Base-by-base conservation (phyloP, 2,888 invertebrate species). In the Diachrysia chrysitis region DNA sequence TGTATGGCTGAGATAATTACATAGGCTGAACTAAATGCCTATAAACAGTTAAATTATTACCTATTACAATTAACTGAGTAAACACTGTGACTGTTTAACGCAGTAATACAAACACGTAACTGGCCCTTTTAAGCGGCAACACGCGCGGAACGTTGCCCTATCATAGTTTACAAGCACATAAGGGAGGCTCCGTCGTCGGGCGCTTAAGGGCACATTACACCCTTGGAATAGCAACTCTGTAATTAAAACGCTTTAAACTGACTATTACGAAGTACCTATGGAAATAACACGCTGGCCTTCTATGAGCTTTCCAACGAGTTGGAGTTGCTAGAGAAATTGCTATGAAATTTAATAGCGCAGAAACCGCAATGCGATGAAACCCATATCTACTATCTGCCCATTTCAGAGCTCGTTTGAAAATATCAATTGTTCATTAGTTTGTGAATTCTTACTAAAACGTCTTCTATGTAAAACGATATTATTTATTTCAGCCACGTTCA, bases 231-330 rank as follows among this genome's bases (percentile, higher is more conserved):
- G 91, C 88, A 88, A 87, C 88, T 89, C 87, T 85, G 92, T 94
- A 94, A 94, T 95, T 95, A 94, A 94, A 94, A 89, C 93, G 88
- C 91, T 90, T 90, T 93, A 92, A 93, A 93, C 88, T 90, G 90
- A 91, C 93, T 86, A 94, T 94, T 90, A 90, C 84, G 84, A 87
- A 87, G 88, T 88, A 84, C 87, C 86, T 86, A 87, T 89, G 89
- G 87, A 85, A 87, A 87, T 84, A 84, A 84, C 83, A 79, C 68
- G 70, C 73, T 69, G 76, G 77, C 71, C 72, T 84, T 74, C 76
- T 82, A 84, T 83, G 84, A 80, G 87, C 80, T 79, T 85, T 82
- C 82, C 82, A 83, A 85, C 83, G 73, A 82, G 73, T 77, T 77
- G 62, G 71, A 68, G 68, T 64, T 66, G 76, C 66, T 72, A 58